Percentiles rank a stretch among this genome's conserved stretches.
These are phyloP conservation scores for Hirtodrosophila confusa DNA, from an alignment of 2,888 invertebrate species.

Conservation along the genomic window DNA sequence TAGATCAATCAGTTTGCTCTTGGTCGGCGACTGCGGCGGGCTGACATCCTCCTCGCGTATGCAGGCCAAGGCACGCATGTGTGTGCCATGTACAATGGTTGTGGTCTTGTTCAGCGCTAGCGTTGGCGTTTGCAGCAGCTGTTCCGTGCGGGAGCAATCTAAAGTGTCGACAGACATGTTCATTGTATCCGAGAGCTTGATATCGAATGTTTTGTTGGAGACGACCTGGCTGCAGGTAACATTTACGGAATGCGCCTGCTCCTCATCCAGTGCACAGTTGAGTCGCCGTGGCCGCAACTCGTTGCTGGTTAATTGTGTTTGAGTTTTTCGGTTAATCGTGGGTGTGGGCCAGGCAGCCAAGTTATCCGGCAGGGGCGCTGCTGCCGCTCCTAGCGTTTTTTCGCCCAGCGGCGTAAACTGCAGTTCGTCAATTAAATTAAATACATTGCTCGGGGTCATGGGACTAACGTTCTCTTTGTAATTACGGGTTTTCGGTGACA, in stretches of 20 bases:
- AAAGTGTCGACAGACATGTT: constrained; percentile 64
- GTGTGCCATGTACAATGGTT: constrained; percentile 65
- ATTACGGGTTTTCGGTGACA: constrained; percentile 41
- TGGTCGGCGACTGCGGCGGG: constrained; percentile 32
- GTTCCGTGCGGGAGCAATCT: constrained; percentile 52
- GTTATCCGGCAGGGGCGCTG: constrained; percentile 63
- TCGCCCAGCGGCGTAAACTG: constrained; percentile 81
- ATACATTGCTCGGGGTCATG: constrained; percentile 81
- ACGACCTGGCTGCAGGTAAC: constrained; percentile 18
- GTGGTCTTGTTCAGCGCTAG: constrained; percentile 74
- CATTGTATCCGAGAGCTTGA: constrained; percentile 62
- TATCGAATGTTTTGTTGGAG: constrained; percentile 81
- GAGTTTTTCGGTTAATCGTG: constrained; percentile 11
- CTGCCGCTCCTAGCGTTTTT: constrained; percentile 15
- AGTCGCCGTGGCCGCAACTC: constrained; percentile 79
- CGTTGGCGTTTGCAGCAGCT: constrained; percentile 34
- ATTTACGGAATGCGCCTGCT: constrained; percentile 24
- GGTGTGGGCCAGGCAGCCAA: constrained; percentile 82
- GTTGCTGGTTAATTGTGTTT: constrained; percentile 1
- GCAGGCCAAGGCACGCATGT: constrained; percentile 72
- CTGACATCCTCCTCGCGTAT: constrained; percentile 80
- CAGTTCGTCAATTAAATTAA: constrained; percentile 81
- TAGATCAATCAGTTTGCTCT: constrained; percentile 52
- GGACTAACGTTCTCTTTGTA: constrained; percentile 85
- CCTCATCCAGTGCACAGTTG: constrained; percentile 54